phyloP scores from a whole-genome alignment of 1,140 invertebrate genomes.

The Antheraea mylitta region DNA sequence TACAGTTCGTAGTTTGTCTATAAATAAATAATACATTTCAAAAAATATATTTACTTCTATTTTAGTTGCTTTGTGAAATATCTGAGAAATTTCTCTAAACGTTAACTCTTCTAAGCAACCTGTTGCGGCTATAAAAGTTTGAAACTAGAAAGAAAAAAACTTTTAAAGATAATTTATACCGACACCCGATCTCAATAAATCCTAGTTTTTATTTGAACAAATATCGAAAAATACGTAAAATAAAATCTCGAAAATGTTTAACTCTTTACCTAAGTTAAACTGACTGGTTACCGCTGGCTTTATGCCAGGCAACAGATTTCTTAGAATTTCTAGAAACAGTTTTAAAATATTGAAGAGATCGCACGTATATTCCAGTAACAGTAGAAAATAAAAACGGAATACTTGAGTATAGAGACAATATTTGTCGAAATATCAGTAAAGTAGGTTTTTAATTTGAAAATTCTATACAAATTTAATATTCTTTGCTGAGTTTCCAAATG shows the following conservation, averaged over 20 bases:
- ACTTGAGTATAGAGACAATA: background rate
- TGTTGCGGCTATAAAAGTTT: too few relatives aligned
- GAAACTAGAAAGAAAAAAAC: background rate
- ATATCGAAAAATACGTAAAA: slow-evolving; percentile 23
- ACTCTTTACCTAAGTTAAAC: slow-evolving; percentile 20
- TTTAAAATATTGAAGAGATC: slow-evolving; percentile 21
- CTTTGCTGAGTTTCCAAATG: too few relatives aligned
- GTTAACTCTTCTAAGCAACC: too few relatives aligned
- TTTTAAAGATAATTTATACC: background rate
- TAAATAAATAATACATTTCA: too few relatives aligned
- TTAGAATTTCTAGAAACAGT: slow-evolving; percentile 16
- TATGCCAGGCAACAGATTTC: slow-evolving; percentile 25
- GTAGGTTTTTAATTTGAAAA: background rate
- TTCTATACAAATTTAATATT: too few relatives aligned
- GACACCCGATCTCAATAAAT: slow-evolving; percentile 20
- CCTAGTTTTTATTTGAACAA: slow-evolving; percentile 22
- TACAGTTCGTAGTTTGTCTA: too few relatives aligned
- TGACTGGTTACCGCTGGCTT: slow-evolving; percentile 19
- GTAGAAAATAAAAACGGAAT: slow-evolving; percentile 19
- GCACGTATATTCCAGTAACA: slow-evolving; percentile 14
- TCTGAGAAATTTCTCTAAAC: too few relatives aligned
- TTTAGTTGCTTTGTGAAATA: too few relatives aligned
- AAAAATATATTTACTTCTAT: too few relatives aligned
- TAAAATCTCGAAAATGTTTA: slow-evolving; percentile 16
- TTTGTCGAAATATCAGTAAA: background rate